These are phyloP conservation scores for Stomorhina lunata DNA, from an alignment of 2,888 invertebrate species.

Conservation along the genomic window DNA sequence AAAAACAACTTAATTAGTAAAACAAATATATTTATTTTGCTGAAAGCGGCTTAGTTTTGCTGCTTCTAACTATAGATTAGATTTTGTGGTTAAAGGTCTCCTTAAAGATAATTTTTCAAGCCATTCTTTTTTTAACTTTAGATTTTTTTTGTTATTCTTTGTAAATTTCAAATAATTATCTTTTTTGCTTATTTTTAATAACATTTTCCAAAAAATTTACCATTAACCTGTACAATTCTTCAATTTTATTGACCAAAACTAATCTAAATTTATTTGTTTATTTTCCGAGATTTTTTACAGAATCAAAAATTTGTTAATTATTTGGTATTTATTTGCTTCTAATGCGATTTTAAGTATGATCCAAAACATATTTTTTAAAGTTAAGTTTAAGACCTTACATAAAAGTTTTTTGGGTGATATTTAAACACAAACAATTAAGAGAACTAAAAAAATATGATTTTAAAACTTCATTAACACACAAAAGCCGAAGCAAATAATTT, in stretches of 20 bases:
- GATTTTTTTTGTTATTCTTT: no score
- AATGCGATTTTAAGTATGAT: conserved; percentile 32
- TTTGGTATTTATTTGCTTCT: background rate
- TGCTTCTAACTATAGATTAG: no score
- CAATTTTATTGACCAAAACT: background rate
- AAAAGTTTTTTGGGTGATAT: background rate
- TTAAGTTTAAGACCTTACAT: conserved; percentile 7
- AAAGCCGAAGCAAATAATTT: conserved; percentile 33
- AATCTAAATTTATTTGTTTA: background rate
- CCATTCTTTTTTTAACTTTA: no score
- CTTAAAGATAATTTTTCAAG: no score
- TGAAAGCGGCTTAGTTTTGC: background rate
- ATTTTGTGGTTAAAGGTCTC: no score
- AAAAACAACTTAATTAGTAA: background rate
- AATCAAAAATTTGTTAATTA: background rate
- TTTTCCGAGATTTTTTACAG: background rate
- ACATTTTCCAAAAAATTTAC: background rate
- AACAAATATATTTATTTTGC: background rate
- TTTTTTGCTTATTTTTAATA: background rate
- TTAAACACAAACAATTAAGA: background rate
- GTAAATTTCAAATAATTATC: background rate
- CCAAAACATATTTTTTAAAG: conserved; percentile 11
- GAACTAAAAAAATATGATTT: conserved; percentile 18
- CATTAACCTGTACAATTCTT: no score
- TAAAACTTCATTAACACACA: conserved; percentile 58